Base-by-base conservation (phyloP, 2,888 invertebrate species). In the Exocentrus adspersus region DNA sequence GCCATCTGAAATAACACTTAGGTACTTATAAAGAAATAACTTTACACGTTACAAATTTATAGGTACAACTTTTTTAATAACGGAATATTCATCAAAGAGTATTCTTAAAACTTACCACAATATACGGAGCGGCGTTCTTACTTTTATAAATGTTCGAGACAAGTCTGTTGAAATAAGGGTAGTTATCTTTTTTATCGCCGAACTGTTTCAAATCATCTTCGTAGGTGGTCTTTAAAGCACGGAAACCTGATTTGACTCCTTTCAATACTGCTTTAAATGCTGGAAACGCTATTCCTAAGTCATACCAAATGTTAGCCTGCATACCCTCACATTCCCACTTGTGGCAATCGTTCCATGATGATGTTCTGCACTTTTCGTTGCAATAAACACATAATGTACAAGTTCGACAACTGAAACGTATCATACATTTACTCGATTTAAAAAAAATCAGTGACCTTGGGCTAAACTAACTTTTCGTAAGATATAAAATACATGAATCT, bases 211-310 rank as follows among this genome's bases (percentile, higher is more conserved):
- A 80, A 6, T 82, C 73, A 0, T 84, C 75, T 56, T 80, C 77
- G 67, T 84, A 83, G 0, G 82, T 78, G 6, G 73, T 70, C 7
- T 81, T 70, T 65, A 85, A 84, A 28, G 78, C 77, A 1, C 72
- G 69, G 71, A 86, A 85, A 1, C 77, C 77, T 2, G 75, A 74
- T 56, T 68, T 59, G 2, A 78, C 72, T 6, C 81, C 82, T 77
- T 87, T 85, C 6, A 94, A 78, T 19, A 93, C 82, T 1, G 90
- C 88, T 79, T 87, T 87, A 77, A 92, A 83, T n/a, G 91, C 93
- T 61, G 93, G 86, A 80, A 93, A 92, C 0, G 89, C 91, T 64
- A 94, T 90, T 24, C 94, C 94, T 41, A 93, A 87, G 53, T 89
- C 87, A 59, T 88, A 85, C 79, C 90, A 89, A 9, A 94, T 82